A percentile compares a stretch with the other conserved stretches of the same genome.
phyloP scores from a whole-genome alignment of 2,113 vertebrate genomes.

The Crotalus viridis region DNA sequence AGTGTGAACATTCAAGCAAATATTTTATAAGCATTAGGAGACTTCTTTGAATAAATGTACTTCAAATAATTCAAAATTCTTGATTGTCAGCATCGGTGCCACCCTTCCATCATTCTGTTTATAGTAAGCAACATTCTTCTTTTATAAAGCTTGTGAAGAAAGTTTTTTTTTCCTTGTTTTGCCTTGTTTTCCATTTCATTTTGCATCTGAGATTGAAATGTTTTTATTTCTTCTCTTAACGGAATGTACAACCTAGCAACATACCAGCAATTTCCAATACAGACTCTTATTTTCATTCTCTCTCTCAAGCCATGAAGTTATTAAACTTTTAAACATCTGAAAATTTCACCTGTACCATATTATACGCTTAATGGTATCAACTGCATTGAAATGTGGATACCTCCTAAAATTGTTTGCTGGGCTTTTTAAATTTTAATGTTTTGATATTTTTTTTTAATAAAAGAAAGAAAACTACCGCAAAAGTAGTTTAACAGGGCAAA shows the following conservation, averaged over 20 bases:
- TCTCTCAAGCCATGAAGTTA: constrained; percentile 62
- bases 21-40: not conserved
- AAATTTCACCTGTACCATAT: constrained; percentile 63
- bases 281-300: constrained; percentile 63
- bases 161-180: constrained; percentile 46
- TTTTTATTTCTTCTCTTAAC: constrained; percentile 55
- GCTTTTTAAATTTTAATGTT: constrained; percentile 65
- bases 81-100: not conserved
- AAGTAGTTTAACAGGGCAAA: constrained; percentile 49
- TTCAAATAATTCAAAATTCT: constrained; percentile 33
- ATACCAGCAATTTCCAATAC: constrained; percentile 52
- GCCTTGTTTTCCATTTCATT: constrained; percentile 48
- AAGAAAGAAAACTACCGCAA: constrained; percentile 9
- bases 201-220: constrained; percentile 46
- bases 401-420: constrained; percentile 49
- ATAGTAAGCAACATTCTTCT: constrained; percentile 22
- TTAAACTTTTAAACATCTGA: constrained; percentile 71
- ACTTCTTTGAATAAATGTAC: not conserved
- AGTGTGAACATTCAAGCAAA: not conserved
- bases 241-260: constrained; percentile 51
- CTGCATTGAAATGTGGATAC: constrained; percentile 51
- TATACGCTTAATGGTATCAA: constrained; percentile 57
- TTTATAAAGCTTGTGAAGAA: constrained; percentile 29
- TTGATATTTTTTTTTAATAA: constrained; percentile 44
- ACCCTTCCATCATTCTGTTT: constrained; percentile 12